Evolutionary conservation across 2,888 invertebrate genomes (phyloP), one percentile per base, ranked within the genome.

Genomic region (Atherix ibis): DNA sequence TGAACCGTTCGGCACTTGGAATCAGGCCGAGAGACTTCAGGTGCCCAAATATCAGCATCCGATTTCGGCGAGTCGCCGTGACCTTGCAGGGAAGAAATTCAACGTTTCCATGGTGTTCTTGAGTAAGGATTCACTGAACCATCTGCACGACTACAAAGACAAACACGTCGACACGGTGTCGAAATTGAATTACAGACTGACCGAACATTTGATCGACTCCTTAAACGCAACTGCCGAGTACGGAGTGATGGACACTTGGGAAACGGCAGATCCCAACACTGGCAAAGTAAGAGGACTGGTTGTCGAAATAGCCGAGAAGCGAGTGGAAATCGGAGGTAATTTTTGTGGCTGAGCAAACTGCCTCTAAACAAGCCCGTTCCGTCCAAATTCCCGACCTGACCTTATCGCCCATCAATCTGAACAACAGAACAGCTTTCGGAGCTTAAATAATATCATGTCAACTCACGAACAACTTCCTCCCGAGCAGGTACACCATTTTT

Each of bases 231-330:
- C 55, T 14, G 58, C 68, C 44, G 62, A 58, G 36, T 68, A 64
- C 50, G 48, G 65, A 2, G 63, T 66, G 38, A 62, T 64, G 26
- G 52, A 62, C 25, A 67, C 71, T 2, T 75, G 75, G 74, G 75
- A 74, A 3, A 73, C 74, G 45, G 53, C 47, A 27, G 50, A 54
- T 42, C 52, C 63, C 30, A 67, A 69, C 40, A 62, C 66, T 3
- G 63, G 67, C 4, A 34, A 52, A 34, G 74, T 73, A 72, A 73
- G 62, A 45, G 75, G 75, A 14, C 70, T 75, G 71, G 70, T 72
- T 34, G 73, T 73, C 1, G 64, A 67, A 46, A 51, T 75, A 39
- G 57, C 62, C 2, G 56, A 64, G 35, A 61, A 64, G 15, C 66
- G 68, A 51, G 71, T 68, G 9, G 73, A 73, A 43, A 64, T 73